phyloP scores from a whole-genome alignment of 37 sponge, comb jelly and placozoan species.

The Hormiphora californensis region DNA sequence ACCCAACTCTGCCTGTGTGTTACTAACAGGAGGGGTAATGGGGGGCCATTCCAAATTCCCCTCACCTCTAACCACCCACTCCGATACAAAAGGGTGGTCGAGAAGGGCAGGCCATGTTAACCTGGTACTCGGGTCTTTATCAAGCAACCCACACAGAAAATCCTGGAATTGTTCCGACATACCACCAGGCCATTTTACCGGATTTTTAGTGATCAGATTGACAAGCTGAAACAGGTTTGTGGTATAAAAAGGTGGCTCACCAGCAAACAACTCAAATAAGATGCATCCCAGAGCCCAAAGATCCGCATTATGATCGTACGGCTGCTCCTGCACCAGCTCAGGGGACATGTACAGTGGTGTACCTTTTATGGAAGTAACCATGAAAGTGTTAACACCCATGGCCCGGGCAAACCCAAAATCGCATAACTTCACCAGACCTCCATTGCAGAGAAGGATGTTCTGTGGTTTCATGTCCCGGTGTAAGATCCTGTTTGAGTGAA shows the following conservation, averaged over 20 bases:
- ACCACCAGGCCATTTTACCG: slow-evolving; percentile 66
- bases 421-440: slow-evolving; percentile 78
- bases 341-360: slow-evolving; percentile 97
- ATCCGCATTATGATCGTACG: slow-evolving; percentile 89
- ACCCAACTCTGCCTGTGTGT: not conserved
- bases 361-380: slow-evolving; percentile 93
- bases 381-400: slow-evolving; percentile 76
- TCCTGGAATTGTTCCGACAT: slow-evolving; percentile 60
- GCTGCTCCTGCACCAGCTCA: slow-evolving; percentile 87
- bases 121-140: slow-evolving; percentile 73
- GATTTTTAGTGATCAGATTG: slow-evolving; percentile 63
- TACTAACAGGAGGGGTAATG: not conserved
- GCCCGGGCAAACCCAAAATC: slow-evolving; percentile 96
- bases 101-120: slow-evolving; percentile 89
- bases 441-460: slow-evolving; percentile 83
- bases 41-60: slow-evolving; percentile 42
- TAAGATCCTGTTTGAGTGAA: slow-evolving; percentile 84
- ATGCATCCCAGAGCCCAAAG: slow-evolving; percentile 90
- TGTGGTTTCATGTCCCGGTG: slow-evolving; percentile 99
- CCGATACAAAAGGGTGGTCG: slow-evolving; percentile 77
- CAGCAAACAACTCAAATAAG: slow-evolving; percentile 80
- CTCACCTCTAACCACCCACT: slow-evolving; percentile 1
- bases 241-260: slow-evolving; percentile 85
- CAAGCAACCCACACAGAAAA: slow-evolving; percentile 72
- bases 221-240: slow-evolving; percentile 82